A percentile compares a stretch with the other conserved stretches of the same genome.
Evolutionary conservation across 1,140 invertebrate species (phyloP).

Genomic region (Cydia strobilella): DNA sequence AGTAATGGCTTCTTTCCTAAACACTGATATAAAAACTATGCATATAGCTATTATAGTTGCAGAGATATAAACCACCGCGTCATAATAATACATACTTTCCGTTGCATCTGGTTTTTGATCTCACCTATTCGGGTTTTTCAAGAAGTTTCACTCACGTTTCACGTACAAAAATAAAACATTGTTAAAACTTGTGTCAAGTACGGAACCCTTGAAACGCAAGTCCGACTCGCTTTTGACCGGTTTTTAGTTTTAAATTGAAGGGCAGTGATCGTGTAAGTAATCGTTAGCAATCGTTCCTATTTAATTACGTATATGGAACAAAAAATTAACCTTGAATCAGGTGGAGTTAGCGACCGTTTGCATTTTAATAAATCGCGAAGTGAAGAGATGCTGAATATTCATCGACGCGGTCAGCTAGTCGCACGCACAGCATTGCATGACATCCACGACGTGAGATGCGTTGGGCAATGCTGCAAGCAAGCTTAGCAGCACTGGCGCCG

Average conservation of each 20-base stretch:
- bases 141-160: too few species aligned
- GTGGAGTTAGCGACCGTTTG: conserved; percentile 63
- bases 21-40: too few species aligned
- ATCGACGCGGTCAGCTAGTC: conserved; percentile 64
- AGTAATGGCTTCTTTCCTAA: too few species aligned
- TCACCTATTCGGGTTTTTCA: too few species aligned
- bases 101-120: too few species aligned
- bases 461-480: conserved; percentile 6
- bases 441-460: conserved; percentile 2
- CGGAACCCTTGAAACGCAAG: too few species aligned
- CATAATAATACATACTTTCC: too few species aligned
- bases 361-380: conserved; percentile 60
- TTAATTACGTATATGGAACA: conserved; percentile 51
- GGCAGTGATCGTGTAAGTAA: conserved; percentile 41
- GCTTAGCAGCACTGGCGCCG: background rate
- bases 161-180: too few species aligned
- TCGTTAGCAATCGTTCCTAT: conserved; percentile 55
- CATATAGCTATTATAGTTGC: too few species aligned
- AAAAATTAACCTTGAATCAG: conserved; percentile 71
- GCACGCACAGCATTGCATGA: conserved; percentile 47
- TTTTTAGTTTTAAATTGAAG: background rate
- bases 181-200: too few species aligned
- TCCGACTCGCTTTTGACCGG: too few species aligned
- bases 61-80: too few species aligned
- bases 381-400: conserved; percentile 68